Base-by-base conservation (phyloP, 2,113 vertebrate genomes). In the Bubo blakistoni region DNA sequence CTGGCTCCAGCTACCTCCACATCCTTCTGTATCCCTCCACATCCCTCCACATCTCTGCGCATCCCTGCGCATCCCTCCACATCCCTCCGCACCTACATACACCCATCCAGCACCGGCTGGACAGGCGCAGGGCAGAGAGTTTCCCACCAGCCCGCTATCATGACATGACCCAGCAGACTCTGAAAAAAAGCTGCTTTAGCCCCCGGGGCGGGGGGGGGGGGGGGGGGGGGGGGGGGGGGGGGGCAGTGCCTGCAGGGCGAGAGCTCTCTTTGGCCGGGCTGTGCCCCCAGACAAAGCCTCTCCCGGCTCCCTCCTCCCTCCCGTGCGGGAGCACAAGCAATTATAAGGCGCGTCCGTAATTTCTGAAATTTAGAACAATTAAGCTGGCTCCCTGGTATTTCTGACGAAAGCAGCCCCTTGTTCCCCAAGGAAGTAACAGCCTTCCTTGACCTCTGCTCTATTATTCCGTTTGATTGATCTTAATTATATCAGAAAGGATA, bases 391-490 rank as follows among this genome's bases (percentile, higher is more conserved):
- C 76, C 89, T 81, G 78, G 87, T 24, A 87, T 30, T 93, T 89
- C 66, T 92, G 96, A 94, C 5, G 13, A 93, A 86, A 78, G 86
- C 91, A 77, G 57, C 57, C 82, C 66, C 84, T 78, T 80, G 89
- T 65, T 96, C 73, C 87, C 63, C 0, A 0, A 21, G 72, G 80
- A 86, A 66, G 74, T 30, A 51, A 38, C 44, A 67, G 91, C 88
- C 74, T 92, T 36, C 73, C 63, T 77, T 80, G 88, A 80, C 96
- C 95, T 88, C 88, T 73, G 73, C 90, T 94, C 92, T 73, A 17
- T 97, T 93, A 85, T 97, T 97, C 88, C 5, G 0, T 76, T 73
- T 70, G 92, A 94, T 86, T 89, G 94, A 94, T 93, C 94, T 87
- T 88, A 78, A 95, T 97, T 89, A 86, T 55, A 82, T 86, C 84